A percentile compares a stretch with the other conserved stretches of the same genome.
Conservation (phyloP, 1,140 invertebrate genomes). For the Colletes gigas region DNA sequence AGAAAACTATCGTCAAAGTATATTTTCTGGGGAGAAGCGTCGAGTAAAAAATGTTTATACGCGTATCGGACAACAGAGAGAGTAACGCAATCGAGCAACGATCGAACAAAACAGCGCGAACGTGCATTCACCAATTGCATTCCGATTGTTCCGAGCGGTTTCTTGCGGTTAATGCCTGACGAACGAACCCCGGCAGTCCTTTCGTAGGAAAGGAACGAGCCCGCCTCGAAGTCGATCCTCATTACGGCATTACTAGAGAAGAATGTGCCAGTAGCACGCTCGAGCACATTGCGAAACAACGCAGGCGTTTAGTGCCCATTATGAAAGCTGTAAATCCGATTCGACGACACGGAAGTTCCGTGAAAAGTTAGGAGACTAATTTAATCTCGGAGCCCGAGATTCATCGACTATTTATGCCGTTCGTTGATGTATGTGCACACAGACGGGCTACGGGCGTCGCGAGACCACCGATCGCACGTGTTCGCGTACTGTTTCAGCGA, state of each 20-base stretch:
- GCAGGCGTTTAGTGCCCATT: constrained; percentile 66
- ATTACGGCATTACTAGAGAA: constrained; percentile 7
- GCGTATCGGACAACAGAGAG: no score
- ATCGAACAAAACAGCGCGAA: neutral
- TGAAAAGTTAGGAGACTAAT: constrained; percentile 51
- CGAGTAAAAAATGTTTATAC: no score
- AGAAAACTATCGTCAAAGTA: no score
- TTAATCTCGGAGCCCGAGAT: constrained; percentile 15
- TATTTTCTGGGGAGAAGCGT: no score
- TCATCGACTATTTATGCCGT: constrained; percentile 20
- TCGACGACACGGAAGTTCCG: constrained; percentile 64
- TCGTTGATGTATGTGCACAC: neutral
- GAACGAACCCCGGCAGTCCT: neutral
- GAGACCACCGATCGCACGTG: neutral
- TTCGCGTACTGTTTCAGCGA: neutral
- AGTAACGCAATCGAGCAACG: no score
- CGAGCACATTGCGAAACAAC: constrained; percentile 56
- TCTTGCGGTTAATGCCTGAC: neutral
- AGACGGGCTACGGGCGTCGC: neutral
- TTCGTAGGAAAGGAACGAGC: neutral
- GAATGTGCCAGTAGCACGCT: constrained; percentile 31
- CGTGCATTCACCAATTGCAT: neutral
- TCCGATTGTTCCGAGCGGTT: neutral
- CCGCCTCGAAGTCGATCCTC: constrained; percentile 2
- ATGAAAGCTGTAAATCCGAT: constrained; percentile 67